Percentiles rank a stretch among this genome's conserved stretches.
Conservation (phyloP, 2,797 vertebrate species). For the Uromys caudimaculatus region DNA sequence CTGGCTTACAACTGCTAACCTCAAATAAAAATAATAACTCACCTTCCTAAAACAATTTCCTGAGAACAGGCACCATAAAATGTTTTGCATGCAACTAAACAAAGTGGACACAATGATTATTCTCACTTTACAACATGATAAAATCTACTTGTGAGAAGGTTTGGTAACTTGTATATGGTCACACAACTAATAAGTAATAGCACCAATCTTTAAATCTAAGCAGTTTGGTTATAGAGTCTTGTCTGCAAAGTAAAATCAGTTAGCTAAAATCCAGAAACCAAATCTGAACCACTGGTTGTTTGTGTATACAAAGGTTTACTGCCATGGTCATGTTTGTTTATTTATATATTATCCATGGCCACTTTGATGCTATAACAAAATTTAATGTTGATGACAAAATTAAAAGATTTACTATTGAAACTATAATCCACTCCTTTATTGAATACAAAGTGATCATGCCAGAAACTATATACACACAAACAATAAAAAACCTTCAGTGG, state of each 20-base stretch:
- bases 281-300: not conserved
- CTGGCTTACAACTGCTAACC: not conserved
- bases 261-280: not conserved
- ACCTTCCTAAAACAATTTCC: not conserved
- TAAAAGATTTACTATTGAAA: not conserved
- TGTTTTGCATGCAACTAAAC: not conserved
- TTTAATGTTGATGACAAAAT: not conserved
- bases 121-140: not conserved
- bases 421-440: not conserved
- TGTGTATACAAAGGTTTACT: not conserved
- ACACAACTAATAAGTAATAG: not conserved
- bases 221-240: not conserved
- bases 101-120: not conserved
- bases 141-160: not conserved
- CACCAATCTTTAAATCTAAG: not conserved
- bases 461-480: not conserved
- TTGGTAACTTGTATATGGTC: not conserved
- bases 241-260: not conserved
- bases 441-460: not conserved
- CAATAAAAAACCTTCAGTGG: not conserved
- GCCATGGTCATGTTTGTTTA: not conserved
- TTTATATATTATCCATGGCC: not conserved
- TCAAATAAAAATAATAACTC: not conserved
- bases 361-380: not conserved
- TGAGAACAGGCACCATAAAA: no score